Evolutionary conservation across 2,797 vertebrate species (phyloP).

Genomic region (Falco naumanni): DNA sequence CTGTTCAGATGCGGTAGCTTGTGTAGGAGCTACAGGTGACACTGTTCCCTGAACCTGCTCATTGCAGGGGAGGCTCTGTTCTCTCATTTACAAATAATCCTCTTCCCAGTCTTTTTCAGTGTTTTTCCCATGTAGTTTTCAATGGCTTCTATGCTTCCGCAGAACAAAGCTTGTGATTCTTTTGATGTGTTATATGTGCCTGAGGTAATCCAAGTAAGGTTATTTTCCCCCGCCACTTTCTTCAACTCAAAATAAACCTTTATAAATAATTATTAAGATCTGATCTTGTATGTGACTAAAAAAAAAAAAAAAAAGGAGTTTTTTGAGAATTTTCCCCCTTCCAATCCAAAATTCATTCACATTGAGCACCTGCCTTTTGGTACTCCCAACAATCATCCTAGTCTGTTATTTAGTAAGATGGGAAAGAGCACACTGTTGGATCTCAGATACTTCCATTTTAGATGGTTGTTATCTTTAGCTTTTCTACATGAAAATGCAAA

Average conservation of each 20-base stretch:
- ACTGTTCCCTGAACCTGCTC: neutral
- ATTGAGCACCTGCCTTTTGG: neutral
- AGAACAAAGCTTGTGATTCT: neutral
- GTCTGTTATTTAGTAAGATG: neutral
- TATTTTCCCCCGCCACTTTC: fast-evolving
- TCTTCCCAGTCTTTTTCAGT: neutral
- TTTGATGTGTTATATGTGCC: neutral
- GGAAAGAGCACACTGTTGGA: neutral
- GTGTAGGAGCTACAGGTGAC: neutral
- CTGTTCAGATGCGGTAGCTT: neutral
- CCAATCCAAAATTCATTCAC: neutral
- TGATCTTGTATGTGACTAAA: neutral
- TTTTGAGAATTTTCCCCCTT: neutral
- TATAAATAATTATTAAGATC: neutral
- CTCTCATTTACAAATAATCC: neutral
- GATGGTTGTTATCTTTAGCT: neutral
- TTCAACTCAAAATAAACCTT: neutral
- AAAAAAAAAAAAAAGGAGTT: no score
- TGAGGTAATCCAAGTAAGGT: neutral
- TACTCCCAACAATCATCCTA: neutral
- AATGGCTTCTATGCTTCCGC: neutral
- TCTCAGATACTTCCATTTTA: neutral
- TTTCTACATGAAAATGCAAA: neutral
- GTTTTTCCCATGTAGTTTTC: neutral
- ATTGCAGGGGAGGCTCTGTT: neutral